Base-by-base conservation (phyloP, 2,888 invertebrate genomes). In the Sussaba pulchella region DNA sequence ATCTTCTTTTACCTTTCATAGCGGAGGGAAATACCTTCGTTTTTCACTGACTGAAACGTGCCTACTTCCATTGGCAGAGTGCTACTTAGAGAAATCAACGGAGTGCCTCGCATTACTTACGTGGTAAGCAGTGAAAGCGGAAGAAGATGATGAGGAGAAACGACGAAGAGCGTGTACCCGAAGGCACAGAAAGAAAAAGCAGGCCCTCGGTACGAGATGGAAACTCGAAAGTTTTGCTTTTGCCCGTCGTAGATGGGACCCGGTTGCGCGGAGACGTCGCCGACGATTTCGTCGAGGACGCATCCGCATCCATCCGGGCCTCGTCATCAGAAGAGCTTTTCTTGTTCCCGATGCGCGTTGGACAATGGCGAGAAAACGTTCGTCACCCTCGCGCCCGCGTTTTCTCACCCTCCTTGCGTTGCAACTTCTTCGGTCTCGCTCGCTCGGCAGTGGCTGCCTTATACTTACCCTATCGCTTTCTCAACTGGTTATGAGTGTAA, bases 11-110 rank as follows among this genome's bases (percentile, higher is more conserved):
- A 31, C 54, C 73, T 26, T 69, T 47, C 50, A 19, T n/a, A 26
- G 31, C 41, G 1, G 52, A 10, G 24, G 6, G 12, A 45, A 66
- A 36, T 54, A 39, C 66, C 47, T 31, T 21, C 36, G 24, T 43
- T 59, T 69, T 61, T 66, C 64, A 39, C 45, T 71, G 21, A 19
- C 31, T 59, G 43, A 57, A 57, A 57, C 41, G 21, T 52, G 43
- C 26, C 52, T n/a, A 36, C 21, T 66, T 88, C 88, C 89, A 90
- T 90, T 88, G 89, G 85, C 78, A 80, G 88, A 90, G 91, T 91
- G 90, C 90, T 90, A 92, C 91, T 92, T 92, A 89, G 85, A 91
- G 88, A 91, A 91, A 92, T 92, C 91, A 91, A 87, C 83, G 79
- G 83, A 84, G 83, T 85, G 82, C 82, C 82, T 85, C 81, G 86